Evolutionary conservation across 2,888 invertebrate species (phyloP).

Genomic region (Lasiommata megera): DNA sequence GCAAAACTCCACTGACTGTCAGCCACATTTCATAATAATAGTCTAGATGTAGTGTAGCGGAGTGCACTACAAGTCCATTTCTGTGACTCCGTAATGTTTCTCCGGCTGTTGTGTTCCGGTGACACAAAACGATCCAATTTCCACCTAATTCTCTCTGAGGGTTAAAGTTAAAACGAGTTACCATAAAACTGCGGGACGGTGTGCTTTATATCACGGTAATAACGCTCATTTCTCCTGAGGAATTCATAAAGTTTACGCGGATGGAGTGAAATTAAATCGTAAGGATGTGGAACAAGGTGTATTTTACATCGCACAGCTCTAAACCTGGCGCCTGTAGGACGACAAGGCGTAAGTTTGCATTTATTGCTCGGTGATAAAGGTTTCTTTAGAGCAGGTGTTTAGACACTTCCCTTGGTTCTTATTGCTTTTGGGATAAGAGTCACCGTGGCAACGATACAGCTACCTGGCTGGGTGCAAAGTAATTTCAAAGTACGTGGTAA

Average conservation of each 20-base stretch:
- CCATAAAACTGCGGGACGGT: background rate
- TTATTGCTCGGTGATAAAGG: constrained; percentile 6
- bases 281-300: background rate
- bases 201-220: background rate
- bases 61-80: too few species aligned
- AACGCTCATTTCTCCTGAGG: background rate
- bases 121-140: background rate
- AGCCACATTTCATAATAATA: too few species aligned
- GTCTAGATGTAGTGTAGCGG: too few species aligned
- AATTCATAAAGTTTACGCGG: background rate
- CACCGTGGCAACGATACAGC: background rate
- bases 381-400: background rate
- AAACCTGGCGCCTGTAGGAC: background rate
- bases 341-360: background rate
- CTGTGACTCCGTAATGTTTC: too few species aligned
- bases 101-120: background rate
- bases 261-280: background rate
- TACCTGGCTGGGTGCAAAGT: background rate
- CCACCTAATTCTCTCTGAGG: background rate
- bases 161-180: background rate
- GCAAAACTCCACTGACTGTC: too few species aligned
- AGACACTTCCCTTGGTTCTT: background rate
- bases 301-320: background rate
- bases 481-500: constrained; percentile 14
- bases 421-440: background rate